A percentile compares a stretch with the other conserved stretches of the same genome.
phyloP scores from a whole-genome alignment of 2,888 invertebrate species.

The Netelia fuscicornis region DNA sequence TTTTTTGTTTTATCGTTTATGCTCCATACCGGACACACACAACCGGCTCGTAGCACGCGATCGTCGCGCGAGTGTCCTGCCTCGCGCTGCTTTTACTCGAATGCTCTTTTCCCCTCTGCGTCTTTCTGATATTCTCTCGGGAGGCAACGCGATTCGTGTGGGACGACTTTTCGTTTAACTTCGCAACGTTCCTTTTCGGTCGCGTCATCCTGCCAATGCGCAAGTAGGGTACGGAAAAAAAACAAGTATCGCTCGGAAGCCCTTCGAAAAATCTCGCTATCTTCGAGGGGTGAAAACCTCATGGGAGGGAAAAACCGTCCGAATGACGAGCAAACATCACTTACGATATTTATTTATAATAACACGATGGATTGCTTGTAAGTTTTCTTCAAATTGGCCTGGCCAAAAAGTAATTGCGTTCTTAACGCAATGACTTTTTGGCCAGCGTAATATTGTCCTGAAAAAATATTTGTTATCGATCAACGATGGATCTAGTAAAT shows the following conservation, averaged over 20 bases:
- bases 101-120: neutral
- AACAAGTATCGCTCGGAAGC: neutral
- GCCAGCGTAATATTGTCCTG: too few relatives aligned
- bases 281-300: neutral
- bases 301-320: too few relatives aligned
- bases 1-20: slow-evolving; percentile 78
- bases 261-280: neutral
- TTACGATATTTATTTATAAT: too few relatives aligned
- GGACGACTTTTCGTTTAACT: slow-evolving; percentile 1
- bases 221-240: neutral
- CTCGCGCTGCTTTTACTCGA: slow-evolving; percentile 18
- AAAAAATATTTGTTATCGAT: too few relatives aligned
- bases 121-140: neutral
- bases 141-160: neutral
- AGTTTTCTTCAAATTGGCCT: too few relatives aligned
- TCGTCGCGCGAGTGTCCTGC: slow-evolving; percentile 43
- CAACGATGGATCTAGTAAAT: too few relatives aligned
- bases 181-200: slow-evolving; percentile 6
- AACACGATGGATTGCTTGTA: too few relatives aligned
- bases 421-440: too few relatives aligned
- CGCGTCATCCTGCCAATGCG: neutral
- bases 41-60: slow-evolving; percentile 78
- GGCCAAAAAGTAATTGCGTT: too few relatives aligned
- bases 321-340: too few relatives aligned
- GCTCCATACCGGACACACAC: slow-evolving; percentile 69